These are phyloP conservation scores for Trichomalopsis sarcophagae DNA, from an alignment of 1,140 invertebrate genomes.

Conservation along the genomic window DNA sequence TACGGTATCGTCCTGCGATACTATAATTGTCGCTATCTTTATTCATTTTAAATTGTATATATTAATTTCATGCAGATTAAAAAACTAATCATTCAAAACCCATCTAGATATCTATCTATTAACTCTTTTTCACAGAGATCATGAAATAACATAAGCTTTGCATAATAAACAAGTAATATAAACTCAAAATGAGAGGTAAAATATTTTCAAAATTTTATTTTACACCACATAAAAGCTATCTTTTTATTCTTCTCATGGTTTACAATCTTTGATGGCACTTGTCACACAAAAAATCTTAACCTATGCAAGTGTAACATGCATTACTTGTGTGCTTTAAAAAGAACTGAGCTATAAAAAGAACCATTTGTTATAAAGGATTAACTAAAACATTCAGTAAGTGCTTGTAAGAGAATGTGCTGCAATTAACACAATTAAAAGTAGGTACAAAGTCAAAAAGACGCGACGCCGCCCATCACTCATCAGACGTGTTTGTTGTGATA, in stretches of 20 bases:
- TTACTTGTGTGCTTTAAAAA: neutral
- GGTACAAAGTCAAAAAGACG: neutral
- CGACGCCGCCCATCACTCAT: neutral
- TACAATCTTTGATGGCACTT: neutral
- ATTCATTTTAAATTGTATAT: conserved; percentile 33
- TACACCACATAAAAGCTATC: neutral
- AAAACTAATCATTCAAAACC: too few relatives aligned
- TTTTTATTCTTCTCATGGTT: neutral
- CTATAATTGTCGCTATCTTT: conserved; percentile 63
- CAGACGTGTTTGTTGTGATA: conserved; percentile 37
- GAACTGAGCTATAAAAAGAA: neutral
- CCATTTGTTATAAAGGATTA: neutral
- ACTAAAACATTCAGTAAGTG: neutral
- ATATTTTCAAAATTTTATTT: conserved; percentile 10
- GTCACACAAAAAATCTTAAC: neutral
- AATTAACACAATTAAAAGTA: neutral
- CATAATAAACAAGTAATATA: neutral
- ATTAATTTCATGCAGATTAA: too few relatives aligned
- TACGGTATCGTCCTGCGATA: conserved; percentile 71
- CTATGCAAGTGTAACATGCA: neutral
- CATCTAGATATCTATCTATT: too few relatives aligned
- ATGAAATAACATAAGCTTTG: conserved; percentile 26
- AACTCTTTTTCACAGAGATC: too few relatives aligned
- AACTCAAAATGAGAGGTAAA: neutral
- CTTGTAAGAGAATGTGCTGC: neutral